phyloP scores from a whole-genome alignment of 2,113 vertebrate genomes.

The Campylomormyrus numenius region DNA sequence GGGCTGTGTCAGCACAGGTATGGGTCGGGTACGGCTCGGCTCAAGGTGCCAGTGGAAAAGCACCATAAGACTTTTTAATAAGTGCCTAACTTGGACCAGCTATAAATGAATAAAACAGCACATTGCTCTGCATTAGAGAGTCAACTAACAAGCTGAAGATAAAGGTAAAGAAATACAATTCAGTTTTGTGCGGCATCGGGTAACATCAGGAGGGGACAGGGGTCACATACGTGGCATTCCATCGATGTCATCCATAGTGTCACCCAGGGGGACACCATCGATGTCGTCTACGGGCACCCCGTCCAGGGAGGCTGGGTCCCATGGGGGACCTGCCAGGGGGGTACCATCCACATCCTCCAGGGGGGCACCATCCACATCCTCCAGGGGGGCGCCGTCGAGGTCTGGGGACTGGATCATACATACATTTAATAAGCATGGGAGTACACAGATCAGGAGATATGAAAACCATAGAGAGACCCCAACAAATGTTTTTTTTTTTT shows the following conservation, averaged over 20 bases:
- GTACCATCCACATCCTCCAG: conserved; percentile 63
- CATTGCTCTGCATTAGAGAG: not conserved
- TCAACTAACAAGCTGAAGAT: not conserved
- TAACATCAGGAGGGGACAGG: not conserved
- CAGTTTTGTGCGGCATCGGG: not conserved
- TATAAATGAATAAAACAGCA: not conserved
- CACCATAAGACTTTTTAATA: not conserved
- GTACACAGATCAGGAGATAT: not conserved
- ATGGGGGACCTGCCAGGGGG: conserved; percentile 48
- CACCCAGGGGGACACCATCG: conserved; percentile 62
- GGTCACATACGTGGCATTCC: conserved; percentile 63
- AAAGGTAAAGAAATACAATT: not conserved
- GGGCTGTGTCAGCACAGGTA: too few relatives aligned
- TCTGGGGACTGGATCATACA: conserved; percentile 17
- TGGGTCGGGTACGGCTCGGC: not conserved
- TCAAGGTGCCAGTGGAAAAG: not conserved
- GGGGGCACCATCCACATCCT: conserved; percentile 30
- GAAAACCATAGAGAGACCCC: not conserved
- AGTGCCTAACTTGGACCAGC: not conserved
- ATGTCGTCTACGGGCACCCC: conserved; percentile 64
- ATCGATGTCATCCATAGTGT: conserved; percentile 60
- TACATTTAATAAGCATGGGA: not conserved
- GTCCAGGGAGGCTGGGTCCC: conserved; percentile 60
- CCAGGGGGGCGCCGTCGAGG: conserved; percentile 47
- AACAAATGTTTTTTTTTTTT: not conserved